phyloP scores from a whole-genome alignment of 1,140 invertebrate genomes.

The Reticulitermes speratus region DNA sequence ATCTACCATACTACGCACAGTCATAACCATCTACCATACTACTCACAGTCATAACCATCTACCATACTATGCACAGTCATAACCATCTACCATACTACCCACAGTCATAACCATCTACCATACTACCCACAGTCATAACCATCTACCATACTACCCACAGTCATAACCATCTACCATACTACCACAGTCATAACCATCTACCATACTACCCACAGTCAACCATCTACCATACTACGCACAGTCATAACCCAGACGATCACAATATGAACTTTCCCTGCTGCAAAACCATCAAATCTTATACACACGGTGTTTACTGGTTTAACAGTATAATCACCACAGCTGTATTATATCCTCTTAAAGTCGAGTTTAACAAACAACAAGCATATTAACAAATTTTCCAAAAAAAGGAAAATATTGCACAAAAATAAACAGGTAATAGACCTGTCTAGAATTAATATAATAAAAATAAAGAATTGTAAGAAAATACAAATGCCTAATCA shows the following conservation, averaged over 20 bases:
- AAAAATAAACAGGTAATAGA: slow-evolving; percentile 3
- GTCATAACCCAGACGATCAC: background rate
- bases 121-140: too few species aligned
- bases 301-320: background rate
- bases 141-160: too few species aligned
- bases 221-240: too few species aligned
- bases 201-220: too few species aligned
- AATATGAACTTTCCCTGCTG: background rate
- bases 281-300: background rate
- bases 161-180: too few species aligned
- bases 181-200: too few species aligned
- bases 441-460: background rate
- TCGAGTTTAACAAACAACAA: background rate
- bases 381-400: background rate
- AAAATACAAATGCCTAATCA: slow-evolving; percentile 9
- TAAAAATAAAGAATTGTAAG: background rate
- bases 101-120: too few species aligned
- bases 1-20: too few species aligned
- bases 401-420: background rate
- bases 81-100: too few species aligned
- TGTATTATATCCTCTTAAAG: background rate
- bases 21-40: too few species aligned
- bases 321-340: background rate
- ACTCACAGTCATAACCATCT: too few species aligned
- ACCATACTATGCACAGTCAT: too few species aligned